Conservation (phyloP, 2,113 vertebrate genomes). For the Cepphus grylle region DNA sequence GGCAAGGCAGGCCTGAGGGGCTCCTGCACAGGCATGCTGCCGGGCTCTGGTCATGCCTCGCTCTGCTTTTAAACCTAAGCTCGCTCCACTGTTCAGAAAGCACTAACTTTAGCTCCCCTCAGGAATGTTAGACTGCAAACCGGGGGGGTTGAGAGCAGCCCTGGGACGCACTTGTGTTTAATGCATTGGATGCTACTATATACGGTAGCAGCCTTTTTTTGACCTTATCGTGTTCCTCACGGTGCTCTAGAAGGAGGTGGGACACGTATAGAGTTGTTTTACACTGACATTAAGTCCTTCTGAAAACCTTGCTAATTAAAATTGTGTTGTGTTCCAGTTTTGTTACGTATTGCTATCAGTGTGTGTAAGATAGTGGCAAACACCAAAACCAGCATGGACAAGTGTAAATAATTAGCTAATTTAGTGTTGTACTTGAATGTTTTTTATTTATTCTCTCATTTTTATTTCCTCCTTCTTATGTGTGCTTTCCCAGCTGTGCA, state of each 20-base stretch:
- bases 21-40: rapidly evolving
- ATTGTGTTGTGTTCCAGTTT: background rate
- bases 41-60: background rate
- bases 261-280: background rate
- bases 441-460: background rate
- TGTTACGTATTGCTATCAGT: background rate
- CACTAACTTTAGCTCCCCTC: background rate
- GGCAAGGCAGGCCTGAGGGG: background rate
- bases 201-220: background rate
- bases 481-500: background rate
- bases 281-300: background rate
- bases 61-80: background rate
- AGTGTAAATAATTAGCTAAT: background rate
- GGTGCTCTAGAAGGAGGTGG: background rate
- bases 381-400: background rate
- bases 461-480: background rate
- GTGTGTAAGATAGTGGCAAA: background rate
- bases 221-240: background rate
- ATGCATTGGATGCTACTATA: background rate
- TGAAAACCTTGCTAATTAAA: background rate
- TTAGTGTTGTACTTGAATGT: background rate
- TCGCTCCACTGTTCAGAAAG: background rate
- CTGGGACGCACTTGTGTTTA: background rate
- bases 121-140: background rate
- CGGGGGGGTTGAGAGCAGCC: background rate